Evolutionary conservation across 2,888 invertebrate genomes (phyloP), one percentile per base, ranked within the genome.

Genomic region (Acleris sparsana): DNA sequence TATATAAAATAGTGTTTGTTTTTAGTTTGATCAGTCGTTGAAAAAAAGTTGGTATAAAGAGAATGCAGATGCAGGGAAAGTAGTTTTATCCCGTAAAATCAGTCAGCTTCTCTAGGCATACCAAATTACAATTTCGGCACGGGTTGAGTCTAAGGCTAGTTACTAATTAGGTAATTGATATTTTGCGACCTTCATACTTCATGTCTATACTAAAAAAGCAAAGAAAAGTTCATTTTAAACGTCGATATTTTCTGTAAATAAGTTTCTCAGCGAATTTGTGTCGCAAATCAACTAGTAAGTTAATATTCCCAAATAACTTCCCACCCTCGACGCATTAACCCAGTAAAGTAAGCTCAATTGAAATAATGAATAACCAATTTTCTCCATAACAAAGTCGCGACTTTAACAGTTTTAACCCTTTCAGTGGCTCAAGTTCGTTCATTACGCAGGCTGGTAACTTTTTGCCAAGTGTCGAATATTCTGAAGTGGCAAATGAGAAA

Each of bases 301-400:
- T 79, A 83, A 81, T 80, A 79, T 76, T 75, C 70, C 70, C 72
- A 73, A 69, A 69, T 75, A 84, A 83, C 72, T 85, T 79, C 72
- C 82, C 80, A 85, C 83, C n/a, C 44, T 44, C 72, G 65, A 39
- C 69, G 69, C 76, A 79, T 80, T 76, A 78, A 77, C 71, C 61
- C 71, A 78, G 80, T 73, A 76, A 83, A 82, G 78, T 80, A 77
- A 80, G 82, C 79, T 76, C 76, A 83, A 83, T 80, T 77, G 78
- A 71, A 75, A 82, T 83, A 85, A 86, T 87, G 85, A 87, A 86
- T 86, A 83, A 86, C 84, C 80, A 84, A 87, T 87, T 87, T 86
- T 81, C 80, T 82, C 84, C 83, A 82, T 81, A 83, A 80, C 82
- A 80, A 81, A 85, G 80, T 82, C 82, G 75, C 73, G 80, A 84